Evolutionary conservation across 2,888 invertebrate species (phyloP).

Genomic region (Parascotia fuliginaria): DNA sequence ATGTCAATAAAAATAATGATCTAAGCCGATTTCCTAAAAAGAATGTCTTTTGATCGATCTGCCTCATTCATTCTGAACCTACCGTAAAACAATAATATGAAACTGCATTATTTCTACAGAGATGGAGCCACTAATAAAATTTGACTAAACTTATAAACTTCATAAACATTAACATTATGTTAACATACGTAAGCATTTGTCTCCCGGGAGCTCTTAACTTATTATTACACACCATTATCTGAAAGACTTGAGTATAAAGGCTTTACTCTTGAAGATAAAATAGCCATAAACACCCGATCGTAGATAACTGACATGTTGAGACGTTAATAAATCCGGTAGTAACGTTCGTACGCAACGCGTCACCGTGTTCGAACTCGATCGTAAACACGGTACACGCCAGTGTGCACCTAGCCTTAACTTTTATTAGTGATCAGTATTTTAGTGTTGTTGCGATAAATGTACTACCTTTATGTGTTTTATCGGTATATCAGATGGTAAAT

Average conservation of each 20-base stretch:
- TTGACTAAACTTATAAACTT: no score
- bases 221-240: constrained; percentile 29
- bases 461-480: constrained; percentile 7
- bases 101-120: no score
- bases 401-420: constrained; percentile 32
- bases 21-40: no score
- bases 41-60: no score
- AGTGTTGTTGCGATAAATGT: constrained; percentile 34
- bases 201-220: constrained; percentile 14
- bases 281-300: constrained; percentile 41
- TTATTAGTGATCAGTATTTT: constrained; percentile 36
- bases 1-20: no score
- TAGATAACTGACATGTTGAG: constrained; percentile 30
- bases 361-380: constrained; percentile 15
- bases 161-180: not conserved
- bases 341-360: constrained; percentile 3
- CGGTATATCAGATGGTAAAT: not conserved
- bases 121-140: no score
- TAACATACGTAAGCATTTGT: not conserved
- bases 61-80: no score
- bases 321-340: constrained; percentile 34
- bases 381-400: constrained; percentile 34
- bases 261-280: constrained; percentile 39
- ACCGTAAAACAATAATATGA: no score
- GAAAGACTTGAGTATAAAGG: constrained; percentile 31